Percentiles rank a stretch among this genome's conserved stretches.
These are phyloP conservation scores for Ophioninae sp. DNA, from an alignment of 2,888 invertebrate species.

Conservation along the genomic window DNA sequence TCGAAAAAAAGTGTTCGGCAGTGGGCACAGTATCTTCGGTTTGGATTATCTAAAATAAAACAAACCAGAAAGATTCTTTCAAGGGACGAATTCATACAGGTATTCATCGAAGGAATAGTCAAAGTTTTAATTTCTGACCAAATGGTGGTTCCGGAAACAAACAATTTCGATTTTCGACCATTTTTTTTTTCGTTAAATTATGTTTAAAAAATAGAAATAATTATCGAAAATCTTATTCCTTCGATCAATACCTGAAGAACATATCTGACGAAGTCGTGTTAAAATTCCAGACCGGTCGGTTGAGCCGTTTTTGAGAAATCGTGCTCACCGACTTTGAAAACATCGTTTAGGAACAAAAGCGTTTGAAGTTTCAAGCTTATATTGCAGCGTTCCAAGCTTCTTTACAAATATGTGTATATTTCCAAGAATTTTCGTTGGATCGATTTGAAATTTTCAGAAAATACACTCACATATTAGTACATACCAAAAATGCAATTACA, in stretches of 20 bases:
- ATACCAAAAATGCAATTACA: background rate
- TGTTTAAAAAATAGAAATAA: background rate
- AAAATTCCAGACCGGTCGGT: background rate
- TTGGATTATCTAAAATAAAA: constrained; percentile 1
- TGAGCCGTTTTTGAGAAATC: no score
- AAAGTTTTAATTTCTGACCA: no score
- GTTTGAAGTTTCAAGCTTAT: background rate
- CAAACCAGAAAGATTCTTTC: background rate
- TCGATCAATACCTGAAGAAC: background rate
- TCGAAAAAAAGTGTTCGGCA: background rate
- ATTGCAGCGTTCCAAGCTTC: background rate
- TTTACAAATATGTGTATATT: background rate
- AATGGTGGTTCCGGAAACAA: background rate
- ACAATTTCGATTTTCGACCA: background rate
- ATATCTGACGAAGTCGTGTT: background rate
- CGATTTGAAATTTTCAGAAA: background rate
- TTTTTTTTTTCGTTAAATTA: background rate
- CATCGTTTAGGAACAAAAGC: background rate
- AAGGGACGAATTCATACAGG: no score
- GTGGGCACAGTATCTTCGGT: constrained; percentile 10
- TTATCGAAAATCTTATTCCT: background rate
- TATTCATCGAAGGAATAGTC: no score
- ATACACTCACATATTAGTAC: background rate
- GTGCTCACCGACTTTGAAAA: constrained; percentile 5
- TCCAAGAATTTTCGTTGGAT: constrained; percentile 1